Percentiles rank a stretch among this genome's conserved stretches.
These are phyloP conservation scores for Neolamprologus hecqui DNA, from an alignment of 2,113 vertebrate species.

Conservation along the genomic window DNA sequence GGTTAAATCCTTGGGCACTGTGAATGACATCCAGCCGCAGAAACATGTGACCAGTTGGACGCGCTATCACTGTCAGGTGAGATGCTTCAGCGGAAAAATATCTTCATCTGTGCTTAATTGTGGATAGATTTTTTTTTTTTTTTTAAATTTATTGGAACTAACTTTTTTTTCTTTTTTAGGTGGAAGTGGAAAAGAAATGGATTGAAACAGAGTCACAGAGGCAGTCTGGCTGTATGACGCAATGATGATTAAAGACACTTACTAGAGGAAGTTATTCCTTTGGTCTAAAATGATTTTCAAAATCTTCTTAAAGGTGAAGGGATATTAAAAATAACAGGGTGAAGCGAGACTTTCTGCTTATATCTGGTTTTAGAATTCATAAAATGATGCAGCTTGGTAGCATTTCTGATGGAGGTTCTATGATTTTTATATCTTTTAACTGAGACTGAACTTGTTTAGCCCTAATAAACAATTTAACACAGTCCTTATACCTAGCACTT, in stretches of 20 bases:
- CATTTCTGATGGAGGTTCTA: constrained; percentile 14
- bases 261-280: background rate
- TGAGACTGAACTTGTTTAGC: constrained; percentile 39
- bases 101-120: background rate
- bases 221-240: constrained; percentile 79
- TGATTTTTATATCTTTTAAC: constrained; percentile 26
- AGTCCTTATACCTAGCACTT: constrained; percentile 60
- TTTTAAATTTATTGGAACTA: background rate
- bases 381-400: constrained; percentile 19
- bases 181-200: constrained; percentile 95
- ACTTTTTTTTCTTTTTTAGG: constrained; percentile 61
- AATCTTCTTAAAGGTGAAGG: background rate
- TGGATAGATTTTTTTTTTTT: background rate
- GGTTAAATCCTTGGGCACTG: constrained; percentile 82
- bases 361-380: constrained; percentile 13
- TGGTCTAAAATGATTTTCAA: background rate
- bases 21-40: constrained; percentile 89
- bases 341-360: constrained; percentile 38
- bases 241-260: constrained; percentile 60
- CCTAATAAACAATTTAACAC: constrained; percentile 17
- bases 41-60: constrained; percentile 82
- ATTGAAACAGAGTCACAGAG: constrained; percentile 82
- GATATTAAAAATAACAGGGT: background rate
- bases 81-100: background rate
- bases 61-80: constrained; percentile 88